Base-by-base conservation (phyloP, 2,113 vertebrate genomes). In the Grus americana region DNA sequence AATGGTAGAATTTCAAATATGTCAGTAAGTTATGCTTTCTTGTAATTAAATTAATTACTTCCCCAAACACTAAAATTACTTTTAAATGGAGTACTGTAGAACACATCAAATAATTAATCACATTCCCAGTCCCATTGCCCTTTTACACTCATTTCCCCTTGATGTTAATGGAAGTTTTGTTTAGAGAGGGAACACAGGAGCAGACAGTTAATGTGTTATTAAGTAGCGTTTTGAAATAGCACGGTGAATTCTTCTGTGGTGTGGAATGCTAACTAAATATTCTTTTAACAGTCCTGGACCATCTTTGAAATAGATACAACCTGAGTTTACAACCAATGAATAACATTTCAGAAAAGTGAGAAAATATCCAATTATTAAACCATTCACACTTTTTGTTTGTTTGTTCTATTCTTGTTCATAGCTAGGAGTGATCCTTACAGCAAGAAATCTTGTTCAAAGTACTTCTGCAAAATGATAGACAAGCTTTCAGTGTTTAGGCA, bases 41-140 rank as follows among this genome's bases (percentile, higher is more conserved):
- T 65, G 22, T 61, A 92, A 79, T 92, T 89, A 76, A 93, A 83
- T 86, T 66, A 79, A 70, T 82, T 89, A 29, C 49, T 88, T 81
- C 22, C 36, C 17, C 16, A 85, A 91, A 62, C 20, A 61, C 10
- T 68, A 67, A 80, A 91, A 81, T 72, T 75, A 54, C n/a, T 86
- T 93, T 72, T 15, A 84, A 88, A 88, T 72, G 15, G 9, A 61
- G 92, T 82, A 76, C 75, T 87, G 27, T 76, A 79, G 11, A 26
- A 59, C 6, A 49, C 5, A 54, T 68, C 21, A 94, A 87, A 93
- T 85, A 73, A 72, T 72, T 81, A 71, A 79, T 54, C 32, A 73
- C 42, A 42, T 38, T 89, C 22, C 21, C 24, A 87, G 32, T 72
- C 65, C 23, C 57, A 82, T 36, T 81, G n/a, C 14, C 46, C 54